Evolutionary conservation across 2,888 invertebrate genomes (phyloP), one percentile per base, ranked within the genome.

Genomic region (Hirtodrosophila trivittata): DNA sequence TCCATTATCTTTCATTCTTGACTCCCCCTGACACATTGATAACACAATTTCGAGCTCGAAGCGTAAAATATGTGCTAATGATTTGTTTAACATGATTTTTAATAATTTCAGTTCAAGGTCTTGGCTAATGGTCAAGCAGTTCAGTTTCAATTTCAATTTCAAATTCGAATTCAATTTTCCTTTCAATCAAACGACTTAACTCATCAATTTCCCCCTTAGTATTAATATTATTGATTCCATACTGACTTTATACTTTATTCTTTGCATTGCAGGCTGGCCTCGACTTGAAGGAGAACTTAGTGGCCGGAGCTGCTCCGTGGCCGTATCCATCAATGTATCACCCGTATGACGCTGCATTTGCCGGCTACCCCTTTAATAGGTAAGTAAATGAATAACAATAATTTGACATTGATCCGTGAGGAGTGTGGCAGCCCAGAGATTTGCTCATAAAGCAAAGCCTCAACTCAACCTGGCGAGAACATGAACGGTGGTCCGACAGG

Each of bases 341-440:
- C 91, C 97, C 97, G 47, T 97, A 97, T 91, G 97, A 98, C 88
- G 95, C 97, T 63, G 96, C 97, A 60, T 96, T 97, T 90, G 96
- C 96, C 65, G 96, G 96, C 84, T 97, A 98, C 92, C 97, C 97
- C 74, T 98, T 97, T 92, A 97, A 97, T 92, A 97, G 97, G 97
- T 97, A 92, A 97, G 97, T 12, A 47, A 37, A 35, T 52, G 32
- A 67, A 73, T 66, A 42, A 35, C 33, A 50, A 57, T 41, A 30
- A 46, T 45, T 51, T 65, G 65, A 65, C 55, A 64, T 63, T 63
- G 63, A 26, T 39, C 6, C 21, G 38, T 33, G 13, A 28, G 21
- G 41, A 39, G 55, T 45, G 45, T 38, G 54, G 30, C 47, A 47
- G 28, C 25, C 5, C n/a, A 12, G 6, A 42, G 64, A 63, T 52